Conservation (phyloP, 1,140 invertebrate genomes). For the Thaumatotibia leucotreta region DNA sequence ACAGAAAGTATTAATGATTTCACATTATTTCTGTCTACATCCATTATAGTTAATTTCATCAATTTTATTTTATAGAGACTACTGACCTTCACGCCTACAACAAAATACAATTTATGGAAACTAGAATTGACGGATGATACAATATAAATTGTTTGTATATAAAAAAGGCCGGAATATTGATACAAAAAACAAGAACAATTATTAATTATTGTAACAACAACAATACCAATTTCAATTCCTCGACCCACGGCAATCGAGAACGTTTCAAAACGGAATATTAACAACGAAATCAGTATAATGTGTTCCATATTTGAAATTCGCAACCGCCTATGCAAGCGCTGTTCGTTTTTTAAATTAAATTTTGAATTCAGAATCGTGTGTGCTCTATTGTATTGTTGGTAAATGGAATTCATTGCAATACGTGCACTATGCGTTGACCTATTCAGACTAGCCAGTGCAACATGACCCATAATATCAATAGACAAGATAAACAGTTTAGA, state of each 20-base stretch:
- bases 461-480: conserved; percentile 20
- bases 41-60: neutral
- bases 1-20: neutral
- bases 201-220: conserved; percentile 10
- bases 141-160: neutral
- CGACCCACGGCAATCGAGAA: conserved; percentile 64
- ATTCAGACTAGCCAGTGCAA: conserved; percentile 27
- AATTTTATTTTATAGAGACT: neutral
- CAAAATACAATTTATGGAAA: neutral
- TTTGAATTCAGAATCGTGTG: conserved; percentile 70
- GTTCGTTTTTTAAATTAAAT: conserved; percentile 63
- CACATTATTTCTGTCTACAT: neutral
- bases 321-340: conserved; percentile 44
- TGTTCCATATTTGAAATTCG: conserved; percentile 68
- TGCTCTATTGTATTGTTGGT: conserved; percentile 72
- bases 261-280: conserved; percentile 68
- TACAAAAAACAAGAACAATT: conserved; percentile 11
- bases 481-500: neutral
- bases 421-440: conserved; percentile 44
- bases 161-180: neutral
- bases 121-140: neutral
- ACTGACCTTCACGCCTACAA: neutral
- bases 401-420: conserved; percentile 60
- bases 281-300: conserved; percentile 69
- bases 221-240: conserved; percentile 5